Conservation (phyloP, 1,140 invertebrate species). For the Drosophila bocki region DNA sequence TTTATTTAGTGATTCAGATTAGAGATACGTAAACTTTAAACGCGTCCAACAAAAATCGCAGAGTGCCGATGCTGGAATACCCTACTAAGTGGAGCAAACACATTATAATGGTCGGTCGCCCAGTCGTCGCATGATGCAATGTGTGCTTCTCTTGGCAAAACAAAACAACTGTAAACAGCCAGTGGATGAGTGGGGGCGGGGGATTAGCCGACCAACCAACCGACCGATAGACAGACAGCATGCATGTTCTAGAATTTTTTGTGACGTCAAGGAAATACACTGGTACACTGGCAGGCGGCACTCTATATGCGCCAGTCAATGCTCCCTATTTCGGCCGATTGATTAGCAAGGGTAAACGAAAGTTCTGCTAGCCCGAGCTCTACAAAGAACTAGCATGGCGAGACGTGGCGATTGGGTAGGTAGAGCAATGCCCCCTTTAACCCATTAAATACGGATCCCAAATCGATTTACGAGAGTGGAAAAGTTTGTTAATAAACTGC, state of each 20-base stretch:
- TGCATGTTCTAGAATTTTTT: conserved; percentile 43
- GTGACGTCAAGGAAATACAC: conserved; percentile 43
- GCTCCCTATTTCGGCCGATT: conserved; percentile 34
- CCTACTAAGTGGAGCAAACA: conserved; percentile 34
- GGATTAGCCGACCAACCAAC: conserved; percentile 13
- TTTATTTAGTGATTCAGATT: not conserved
- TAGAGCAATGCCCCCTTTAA: conserved; percentile 5
- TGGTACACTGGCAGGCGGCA: conserved; percentile 7
- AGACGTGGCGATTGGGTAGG: not conserved
- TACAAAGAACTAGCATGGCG: conserved; percentile 12
- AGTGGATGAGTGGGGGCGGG: conserved; percentile 10
- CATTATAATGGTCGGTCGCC: conserved; percentile 12
- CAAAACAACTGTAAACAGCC: conserved; percentile 45
- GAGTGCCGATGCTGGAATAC: conserved; percentile 19
- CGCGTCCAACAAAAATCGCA: not conserved
- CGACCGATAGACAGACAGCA: conserved; percentile 17
- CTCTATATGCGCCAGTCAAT: conserved; percentile 31
- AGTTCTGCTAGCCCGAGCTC: conserved; percentile 4
- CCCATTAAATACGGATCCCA: not conserved
- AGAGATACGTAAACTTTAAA: not conserved
- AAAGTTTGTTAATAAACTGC: not conserved
- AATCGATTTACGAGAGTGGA: conserved; percentile 1
- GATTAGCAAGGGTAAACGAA: conserved; percentile 36
- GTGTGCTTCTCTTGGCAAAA: conserved; percentile 28
- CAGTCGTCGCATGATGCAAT: conserved; percentile 36